A percentile compares a stretch with the other conserved stretches of the same genome.
Evolutionary conservation across 2,113 vertebrate species (phyloP).

Genomic region (Periophthalmodon schlosseri): DNA sequence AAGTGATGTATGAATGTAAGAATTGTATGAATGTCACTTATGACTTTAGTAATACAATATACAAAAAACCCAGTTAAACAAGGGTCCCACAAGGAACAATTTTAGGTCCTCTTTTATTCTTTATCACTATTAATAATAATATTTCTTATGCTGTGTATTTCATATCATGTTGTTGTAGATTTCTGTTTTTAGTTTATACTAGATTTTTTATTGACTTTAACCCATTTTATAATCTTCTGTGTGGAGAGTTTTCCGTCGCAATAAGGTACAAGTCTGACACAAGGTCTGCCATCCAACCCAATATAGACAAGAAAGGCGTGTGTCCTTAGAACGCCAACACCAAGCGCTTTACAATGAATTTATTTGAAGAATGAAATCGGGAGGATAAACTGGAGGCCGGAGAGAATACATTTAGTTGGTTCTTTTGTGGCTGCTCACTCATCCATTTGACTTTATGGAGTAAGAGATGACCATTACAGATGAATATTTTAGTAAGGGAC

Average conservation of each 20-base stretch:
- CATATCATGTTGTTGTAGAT: not conserved
- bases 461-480: not conserved
- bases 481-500: not conserved
- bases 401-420: not conserved
- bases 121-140: not conserved
- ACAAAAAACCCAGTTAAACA: not conserved
- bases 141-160: not conserved
- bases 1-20: no score
- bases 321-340: constrained; percentile 1
- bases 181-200: not conserved
- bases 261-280: constrained; percentile 4
- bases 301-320: not conserved
- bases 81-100: not conserved
- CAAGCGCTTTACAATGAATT: not conserved
- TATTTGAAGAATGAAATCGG: constrained; percentile 7
- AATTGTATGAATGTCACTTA: no score
- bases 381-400: not conserved
- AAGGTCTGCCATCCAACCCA: constrained; percentile 5
- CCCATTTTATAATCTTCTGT: not conserved
- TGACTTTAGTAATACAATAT: no score
- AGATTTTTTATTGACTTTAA: not conserved
- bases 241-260: not conserved
- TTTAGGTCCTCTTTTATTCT: not conserved
- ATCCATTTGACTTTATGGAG: not conserved
- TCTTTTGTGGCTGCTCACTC: constrained; percentile 2